A percentile compares a stretch with the other conserved stretches of the same genome.
These are phyloP conservation scores for Oeneis ivallda DNA, from an alignment of 2,888 invertebrate species.

Conservation along the genomic window DNA sequence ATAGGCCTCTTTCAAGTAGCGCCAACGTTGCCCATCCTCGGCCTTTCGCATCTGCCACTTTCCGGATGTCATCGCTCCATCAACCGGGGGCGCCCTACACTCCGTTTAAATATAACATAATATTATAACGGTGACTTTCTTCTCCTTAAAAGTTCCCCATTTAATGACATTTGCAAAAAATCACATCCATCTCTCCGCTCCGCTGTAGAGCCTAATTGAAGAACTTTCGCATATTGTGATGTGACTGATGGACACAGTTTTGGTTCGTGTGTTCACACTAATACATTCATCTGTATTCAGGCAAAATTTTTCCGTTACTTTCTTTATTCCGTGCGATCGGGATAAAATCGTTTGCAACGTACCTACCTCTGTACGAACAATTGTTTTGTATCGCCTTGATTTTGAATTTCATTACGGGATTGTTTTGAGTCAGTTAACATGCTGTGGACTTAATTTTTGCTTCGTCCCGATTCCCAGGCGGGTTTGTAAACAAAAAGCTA, in stretches of 20 bases:
- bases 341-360: slow-evolving; percentile 65
- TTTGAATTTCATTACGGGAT: slow-evolving; percentile 69
- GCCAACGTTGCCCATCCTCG: too few species aligned
- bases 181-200: too few species aligned
- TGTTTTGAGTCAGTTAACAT: slow-evolving; percentile 41
- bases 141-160: too few species aligned
- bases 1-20: too few species aligned
- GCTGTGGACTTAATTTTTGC: slow-evolving; percentile 40
- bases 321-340: slow-evolving; percentile 62
- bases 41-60: too few species aligned
- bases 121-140: too few species aligned
- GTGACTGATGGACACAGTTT: slow-evolving; percentile 1
- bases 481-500: slow-evolving; percentile 22
- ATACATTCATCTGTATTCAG: slow-evolving; percentile 60
- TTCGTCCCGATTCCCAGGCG: not conserved
- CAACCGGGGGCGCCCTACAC: too few species aligned
- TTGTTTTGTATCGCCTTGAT: slow-evolving; percentile 70
- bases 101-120: too few species aligned
- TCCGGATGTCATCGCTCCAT: too few species aligned
- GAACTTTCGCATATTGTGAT: too few species aligned
- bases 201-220: too few species aligned
- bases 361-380: slow-evolving; percentile 41
- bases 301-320: slow-evolving; percentile 65
- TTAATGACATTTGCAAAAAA: too few species aligned
- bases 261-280: slow-evolving; percentile 24